These are phyloP conservation scores for Junonia oenone DNA, from an alignment of 2,888 invertebrate genomes.

Conservation along the genomic window DNA sequence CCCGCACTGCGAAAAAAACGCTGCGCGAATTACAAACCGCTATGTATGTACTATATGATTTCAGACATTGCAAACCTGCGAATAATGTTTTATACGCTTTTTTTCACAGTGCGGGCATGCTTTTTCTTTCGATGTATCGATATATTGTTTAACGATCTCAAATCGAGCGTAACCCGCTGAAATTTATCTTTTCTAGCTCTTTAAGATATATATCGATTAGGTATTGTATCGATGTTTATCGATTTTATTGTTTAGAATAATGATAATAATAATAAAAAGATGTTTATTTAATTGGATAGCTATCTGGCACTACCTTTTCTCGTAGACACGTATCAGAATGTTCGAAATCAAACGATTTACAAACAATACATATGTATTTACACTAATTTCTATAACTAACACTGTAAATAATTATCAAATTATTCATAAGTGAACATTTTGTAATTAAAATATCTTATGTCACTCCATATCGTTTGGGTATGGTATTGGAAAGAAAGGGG, in stretches of 20 bases:
- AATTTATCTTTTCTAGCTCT: conserved; percentile 1
- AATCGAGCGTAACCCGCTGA: neutral
- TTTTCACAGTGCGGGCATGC: too few species aligned
- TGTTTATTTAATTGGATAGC: neutral
- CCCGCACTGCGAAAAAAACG: too few species aligned
- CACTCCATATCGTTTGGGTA: neutral
- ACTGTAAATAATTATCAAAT: neutral
- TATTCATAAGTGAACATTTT: neutral
- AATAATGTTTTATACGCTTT: too few species aligned
- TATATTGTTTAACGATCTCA: neutral
- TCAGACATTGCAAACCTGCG: too few species aligned
- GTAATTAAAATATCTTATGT: neutral
- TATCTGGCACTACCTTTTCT: conserved; percentile 3
- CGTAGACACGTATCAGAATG: conserved; percentile 1
- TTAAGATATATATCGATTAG: conserved; percentile 11
- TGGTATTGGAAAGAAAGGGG: too few species aligned
- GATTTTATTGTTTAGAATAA: conserved; percentile 10
- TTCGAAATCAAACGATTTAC: neutral
- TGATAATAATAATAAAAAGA: neutral
- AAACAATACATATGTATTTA: neutral
- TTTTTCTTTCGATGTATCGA: neutral
- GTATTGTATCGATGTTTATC: conserved; percentile 14
- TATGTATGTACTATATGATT: too few species aligned
- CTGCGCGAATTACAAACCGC: too few species aligned
- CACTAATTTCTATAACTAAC: neutral